Percentiles rank a stretch among this genome's conserved stretches.
Evolutionary conservation across 2,113 vertebrate genomes (phyloP).

Genomic region (Pristiophorus japonicus): DNA sequence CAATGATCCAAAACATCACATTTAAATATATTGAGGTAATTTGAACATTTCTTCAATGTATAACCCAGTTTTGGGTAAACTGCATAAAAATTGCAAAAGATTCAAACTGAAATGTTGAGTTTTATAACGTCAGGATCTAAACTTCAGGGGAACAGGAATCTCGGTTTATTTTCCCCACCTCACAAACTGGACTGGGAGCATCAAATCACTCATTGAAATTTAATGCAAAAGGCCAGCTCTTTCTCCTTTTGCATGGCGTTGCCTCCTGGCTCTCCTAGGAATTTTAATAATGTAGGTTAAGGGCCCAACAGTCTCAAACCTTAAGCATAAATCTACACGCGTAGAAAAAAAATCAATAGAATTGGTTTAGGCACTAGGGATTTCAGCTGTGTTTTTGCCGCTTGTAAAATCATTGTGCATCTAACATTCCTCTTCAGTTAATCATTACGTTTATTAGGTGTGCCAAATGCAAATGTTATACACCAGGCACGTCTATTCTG

Average conservation of each 20-base stretch:
- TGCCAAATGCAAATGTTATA: slow-evolving; percentile 3
- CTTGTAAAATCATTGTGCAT: not conserved
- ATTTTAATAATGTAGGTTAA: not conserved
- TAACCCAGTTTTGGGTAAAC: not conserved
- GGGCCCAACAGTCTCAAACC: not conserved
- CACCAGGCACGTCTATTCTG: too few species aligned
- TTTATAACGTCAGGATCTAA: not conserved
- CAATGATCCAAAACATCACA: too few species aligned
- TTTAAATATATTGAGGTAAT: too few species aligned
- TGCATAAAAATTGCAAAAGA: not conserved
- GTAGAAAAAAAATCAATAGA: not conserved
- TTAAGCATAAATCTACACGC: not conserved
- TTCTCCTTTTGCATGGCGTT: not conserved
- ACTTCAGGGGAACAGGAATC: not conserved
- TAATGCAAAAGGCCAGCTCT: not conserved
- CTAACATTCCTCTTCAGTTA: not conserved
- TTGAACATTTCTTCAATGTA: not conserved
- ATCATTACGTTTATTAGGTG: not conserved
- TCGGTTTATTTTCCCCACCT: not conserved
- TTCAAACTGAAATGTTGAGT: not conserved
- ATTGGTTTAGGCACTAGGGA: not conserved
- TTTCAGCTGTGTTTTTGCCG: not conserved
- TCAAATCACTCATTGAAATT: not conserved
- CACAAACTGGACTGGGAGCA: not conserved
- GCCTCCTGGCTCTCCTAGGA: not conserved